Conservation (phyloP, 2,888 invertebrate species). For the Chouioia cunea region DNA sequence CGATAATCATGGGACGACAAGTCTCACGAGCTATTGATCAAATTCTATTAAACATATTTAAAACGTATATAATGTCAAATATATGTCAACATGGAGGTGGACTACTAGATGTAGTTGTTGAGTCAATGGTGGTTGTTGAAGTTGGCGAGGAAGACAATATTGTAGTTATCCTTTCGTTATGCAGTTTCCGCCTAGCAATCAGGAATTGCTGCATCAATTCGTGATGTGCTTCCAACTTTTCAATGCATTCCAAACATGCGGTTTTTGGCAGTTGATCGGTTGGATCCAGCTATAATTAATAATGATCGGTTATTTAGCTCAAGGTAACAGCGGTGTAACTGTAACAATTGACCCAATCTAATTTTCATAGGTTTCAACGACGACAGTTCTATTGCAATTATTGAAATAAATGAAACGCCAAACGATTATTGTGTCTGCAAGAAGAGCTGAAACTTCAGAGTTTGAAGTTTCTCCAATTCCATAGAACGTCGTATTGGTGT, state of each 20-base stretch:
- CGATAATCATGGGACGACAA: constrained; percentile 29
- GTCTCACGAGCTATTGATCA: constrained; percentile 42
- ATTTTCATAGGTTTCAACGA: no score
- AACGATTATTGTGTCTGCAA: no score
- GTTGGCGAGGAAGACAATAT: constrained; percentile 53
- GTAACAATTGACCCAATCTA: no score
- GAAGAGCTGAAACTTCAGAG: no score
- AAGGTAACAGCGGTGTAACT: no score
- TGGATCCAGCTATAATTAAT: constrained; percentile 64
- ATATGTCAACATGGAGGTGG: constrained; percentile 63
- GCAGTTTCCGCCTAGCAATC: constrained; percentile 63
- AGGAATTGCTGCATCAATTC: constrained; percentile 70
- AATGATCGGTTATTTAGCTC: neutral
- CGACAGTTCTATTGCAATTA: no score
- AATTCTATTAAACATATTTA: constrained; percentile 45
- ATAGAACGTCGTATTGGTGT: no score
- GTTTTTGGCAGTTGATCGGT: constrained; percentile 70
- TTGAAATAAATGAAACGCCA: no score
- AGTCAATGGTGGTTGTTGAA: constrained; percentile 58
- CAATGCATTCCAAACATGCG: constrained; percentile 72
- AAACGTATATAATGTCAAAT: constrained; percentile 12
- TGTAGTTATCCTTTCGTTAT: constrained; percentile 56
- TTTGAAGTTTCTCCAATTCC: no score
- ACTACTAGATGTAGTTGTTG: constrained; percentile 57
- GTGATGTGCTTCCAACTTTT: constrained; percentile 71